Base-by-base conservation (phyloP, 1,140 invertebrate genomes). In the Pseudomyrmex gracilis region DNA sequence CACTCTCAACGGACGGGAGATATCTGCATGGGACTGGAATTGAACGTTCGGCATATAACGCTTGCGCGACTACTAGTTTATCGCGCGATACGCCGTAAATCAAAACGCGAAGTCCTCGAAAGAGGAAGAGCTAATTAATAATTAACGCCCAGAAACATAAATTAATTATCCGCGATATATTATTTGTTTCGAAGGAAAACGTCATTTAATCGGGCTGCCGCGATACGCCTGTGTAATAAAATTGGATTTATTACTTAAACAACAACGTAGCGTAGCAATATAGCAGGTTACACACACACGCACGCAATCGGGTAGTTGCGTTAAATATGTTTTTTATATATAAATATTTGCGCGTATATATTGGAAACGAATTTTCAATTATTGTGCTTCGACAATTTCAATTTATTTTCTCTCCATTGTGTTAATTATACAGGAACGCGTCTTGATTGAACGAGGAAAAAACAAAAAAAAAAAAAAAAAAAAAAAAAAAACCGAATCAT, bases 121-220 rank as follows among this genome's bases (percentile, higher is more conserved):
- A 70, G 24, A 20, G 13, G 20, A 24, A 17, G 8, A 20, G 9
- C 8, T 10, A 43, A 45, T 34, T 34, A 45, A 5, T 43, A 80
- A 70, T 71, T 80, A 58, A 58, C 76, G 51, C 76, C 61, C 61
- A 77, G 20, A 80, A 80, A 60, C 8, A 17, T 17, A 70, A 71
- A 71, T 45, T 24, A 34, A 58, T 71, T 20, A 22, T 2, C 8
- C 5, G 34, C 24, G 17, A 58, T 2, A 58, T 2, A 34, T 17
- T 20, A 58, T 47, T 68, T 47, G 24, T 58, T 47, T 57, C 7
- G n/a, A 13, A 22, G 22, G 22, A 64, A 76, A 43, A 13, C 0
- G 12, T 8, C 15, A 22, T 13, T 47, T 34, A 20, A 24, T 57
- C 47, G 15, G 15, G 24, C 20, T 34, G 10, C 45, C 43, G 53